A percentile compares a stretch with the other conserved stretches of the same genome.
phyloP scores from a whole-genome alignment of 30 jellyfish, hydroid and myxozoan genomes.

The Catostylus mosaicus region DNA sequence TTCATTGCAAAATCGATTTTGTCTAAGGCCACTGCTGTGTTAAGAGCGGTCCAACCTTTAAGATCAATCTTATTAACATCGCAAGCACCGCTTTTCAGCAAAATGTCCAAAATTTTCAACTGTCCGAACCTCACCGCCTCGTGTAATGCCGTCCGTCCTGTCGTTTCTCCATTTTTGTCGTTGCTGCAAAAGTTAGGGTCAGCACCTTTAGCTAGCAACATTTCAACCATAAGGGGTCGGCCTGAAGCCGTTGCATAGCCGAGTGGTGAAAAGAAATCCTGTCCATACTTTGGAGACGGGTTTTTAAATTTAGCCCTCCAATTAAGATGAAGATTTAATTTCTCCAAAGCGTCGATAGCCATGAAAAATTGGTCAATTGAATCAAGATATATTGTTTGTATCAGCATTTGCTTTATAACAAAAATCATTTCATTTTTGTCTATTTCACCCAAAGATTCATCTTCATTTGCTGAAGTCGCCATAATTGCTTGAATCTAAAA shows the following conservation, averaged over 20 bases:
- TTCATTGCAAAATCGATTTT: background rate
- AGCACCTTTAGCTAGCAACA: background rate
- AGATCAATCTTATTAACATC: slow-evolving; percentile 5
- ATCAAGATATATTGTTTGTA: background rate
- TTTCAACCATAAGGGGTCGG: slow-evolving; percentile 1
- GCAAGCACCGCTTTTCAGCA: background rate
- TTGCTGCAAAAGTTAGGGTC: slow-evolving; percentile 4
- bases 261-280: background rate
- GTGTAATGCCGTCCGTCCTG: slow-evolving; percentile 25
- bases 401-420: background rate
- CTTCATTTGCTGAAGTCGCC: background rate
- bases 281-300: background rate
- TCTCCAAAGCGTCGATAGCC: slow-evolving; percentile 2
- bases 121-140: background rate
- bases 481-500: background rate
- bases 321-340: slow-evolving; percentile 4
- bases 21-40: background rate
- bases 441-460: background rate
- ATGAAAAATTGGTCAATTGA: background rate
- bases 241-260: slow-evolving; percentile 9
- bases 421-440: background rate
- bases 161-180: background rate
- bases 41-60: slow-evolving; percentile 21
- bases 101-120: background rate
- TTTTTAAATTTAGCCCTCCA: slow-evolving; percentile 14